Base-by-base conservation (phyloP, 2,113 vertebrate genomes). In the Lathamus discolor region DNA sequence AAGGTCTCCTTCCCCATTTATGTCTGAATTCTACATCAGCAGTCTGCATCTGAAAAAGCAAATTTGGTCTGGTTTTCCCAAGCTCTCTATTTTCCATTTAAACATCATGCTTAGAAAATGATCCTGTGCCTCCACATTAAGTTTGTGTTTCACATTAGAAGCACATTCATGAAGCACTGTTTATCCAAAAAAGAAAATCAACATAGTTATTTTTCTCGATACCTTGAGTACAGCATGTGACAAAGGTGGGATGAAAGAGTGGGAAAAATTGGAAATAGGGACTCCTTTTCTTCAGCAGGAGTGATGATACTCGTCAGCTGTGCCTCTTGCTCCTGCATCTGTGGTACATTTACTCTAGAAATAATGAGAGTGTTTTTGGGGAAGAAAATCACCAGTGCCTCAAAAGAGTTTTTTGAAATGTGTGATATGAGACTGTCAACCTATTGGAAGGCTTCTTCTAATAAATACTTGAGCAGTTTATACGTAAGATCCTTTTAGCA, bases 11-110 rank as follows among this genome's bases (percentile, higher is more conserved):
- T 82, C 81, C 41, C 69, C 64, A 13, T 51, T 81, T 64, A 68
- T 57, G 41, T 74, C 76, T 82, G 81, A 92, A 82, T 89, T 92
- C 76, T 86, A 23, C 64, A 92, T 94, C 81, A 83, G 18, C 59
- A 86, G 74, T 66, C 83, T 90, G 31, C 37, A 37, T 82, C 43
- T 64, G 39, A n/a, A 43, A 24, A 93, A 86, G 73, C 52, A 41
- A 75, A 78, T 92, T 93, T 70, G 78, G 15, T 27, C 35, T 86
- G 25, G 15, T 84, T 83, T 95, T 88, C 87, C 67, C 84, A 90
- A 86, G 75, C 2, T 3, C 23, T 76, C 63, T 54, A 44, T 91
- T 87, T 93, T 93, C 88, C 68, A 16, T 70, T 93, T 86, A 46
- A 94, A 73, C 49, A 74, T 74, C 18, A 8, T 22, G 46, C 61